Conservation (phyloP, 2,113 vertebrate species). For the Silurus glanis region DNA sequence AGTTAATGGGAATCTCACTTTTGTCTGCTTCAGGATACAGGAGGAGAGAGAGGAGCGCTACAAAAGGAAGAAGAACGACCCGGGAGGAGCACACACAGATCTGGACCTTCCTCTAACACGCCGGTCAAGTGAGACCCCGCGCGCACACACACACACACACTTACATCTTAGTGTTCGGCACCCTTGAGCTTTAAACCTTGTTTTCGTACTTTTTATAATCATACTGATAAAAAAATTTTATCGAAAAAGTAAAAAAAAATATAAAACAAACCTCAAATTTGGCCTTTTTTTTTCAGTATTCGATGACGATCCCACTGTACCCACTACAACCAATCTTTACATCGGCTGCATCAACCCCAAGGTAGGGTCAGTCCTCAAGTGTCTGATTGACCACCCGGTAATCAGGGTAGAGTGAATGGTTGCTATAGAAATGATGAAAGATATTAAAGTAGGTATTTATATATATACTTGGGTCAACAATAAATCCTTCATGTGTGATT, state of each 20-base stretch:
- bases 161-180: too few species aligned
- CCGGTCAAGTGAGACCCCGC: constrained; percentile 65
- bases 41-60: constrained; percentile 78
- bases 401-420: neutral
- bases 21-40: constrained; percentile 69
- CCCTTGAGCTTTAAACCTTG: too few species aligned
- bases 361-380: constrained; percentile 56
- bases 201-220: too few species aligned
- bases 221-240: too few species aligned
- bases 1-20: too few species aligned
- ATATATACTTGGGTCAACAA: too few species aligned
- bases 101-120: constrained; percentile 66
- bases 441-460: too few species aligned
- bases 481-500: too few species aligned
- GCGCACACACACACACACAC: too few species aligned
- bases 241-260: too few species aligned
- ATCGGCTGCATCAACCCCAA: constrained; percentile 80
- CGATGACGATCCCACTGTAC: constrained; percentile 74
- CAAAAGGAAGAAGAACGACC: constrained; percentile 74
- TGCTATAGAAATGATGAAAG: neutral
- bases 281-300: constrained; percentile 57
- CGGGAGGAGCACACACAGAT: constrained; percentile 60
- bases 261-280: neutral
- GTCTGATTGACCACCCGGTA: neutral
- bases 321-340: constrained; percentile 78